Conservation (phyloP, 2,797 vertebrate genomes). For the Mastacembelus armatus region DNA sequence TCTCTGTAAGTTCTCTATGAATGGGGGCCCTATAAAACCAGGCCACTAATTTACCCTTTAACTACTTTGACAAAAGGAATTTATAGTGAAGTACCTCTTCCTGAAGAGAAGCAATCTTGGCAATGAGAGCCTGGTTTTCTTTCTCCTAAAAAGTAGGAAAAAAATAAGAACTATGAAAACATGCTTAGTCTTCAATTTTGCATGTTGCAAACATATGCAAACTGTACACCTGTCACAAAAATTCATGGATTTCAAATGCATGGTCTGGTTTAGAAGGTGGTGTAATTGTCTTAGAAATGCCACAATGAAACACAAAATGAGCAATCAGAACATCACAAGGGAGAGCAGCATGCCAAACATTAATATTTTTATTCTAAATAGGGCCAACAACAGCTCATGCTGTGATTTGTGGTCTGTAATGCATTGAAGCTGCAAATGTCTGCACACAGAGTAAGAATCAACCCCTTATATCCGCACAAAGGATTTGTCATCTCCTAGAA, state of each 20-base stretch:
- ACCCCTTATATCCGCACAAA: neutral
- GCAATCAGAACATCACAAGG: neutral
- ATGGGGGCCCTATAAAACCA: neutral
- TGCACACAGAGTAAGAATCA: neutral
- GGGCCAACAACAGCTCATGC: neutral
- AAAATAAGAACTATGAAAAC: too few species aligned
- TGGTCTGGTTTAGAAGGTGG: too few species aligned
- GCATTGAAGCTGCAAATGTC: neutral
- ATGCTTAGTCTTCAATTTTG: too few species aligned
- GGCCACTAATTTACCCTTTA: neutral
- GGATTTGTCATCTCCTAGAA: neutral
- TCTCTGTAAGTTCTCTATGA: neutral
- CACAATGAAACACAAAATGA: too few species aligned
- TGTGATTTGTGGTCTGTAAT: neutral
- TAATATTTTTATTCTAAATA: neutral
- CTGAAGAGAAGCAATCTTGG: constrained; percentile 87
- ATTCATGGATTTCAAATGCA: too few species aligned
- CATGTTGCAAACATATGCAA: neutral
- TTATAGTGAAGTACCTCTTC: constrained; percentile 86
- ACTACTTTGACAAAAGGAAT: neutral
- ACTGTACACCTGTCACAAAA: too few species aligned
- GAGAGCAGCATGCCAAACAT: neutral
- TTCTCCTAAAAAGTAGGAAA: constrained; percentile 83
- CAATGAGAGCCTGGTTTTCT: constrained; percentile 88
- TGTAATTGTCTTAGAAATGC: too few species aligned